A percentile compares a stretch with the other conserved stretches of the same genome.
Conservation (phyloP, 2,797 vertebrate species). For the Synaphobranchus kaupii region DNA sequence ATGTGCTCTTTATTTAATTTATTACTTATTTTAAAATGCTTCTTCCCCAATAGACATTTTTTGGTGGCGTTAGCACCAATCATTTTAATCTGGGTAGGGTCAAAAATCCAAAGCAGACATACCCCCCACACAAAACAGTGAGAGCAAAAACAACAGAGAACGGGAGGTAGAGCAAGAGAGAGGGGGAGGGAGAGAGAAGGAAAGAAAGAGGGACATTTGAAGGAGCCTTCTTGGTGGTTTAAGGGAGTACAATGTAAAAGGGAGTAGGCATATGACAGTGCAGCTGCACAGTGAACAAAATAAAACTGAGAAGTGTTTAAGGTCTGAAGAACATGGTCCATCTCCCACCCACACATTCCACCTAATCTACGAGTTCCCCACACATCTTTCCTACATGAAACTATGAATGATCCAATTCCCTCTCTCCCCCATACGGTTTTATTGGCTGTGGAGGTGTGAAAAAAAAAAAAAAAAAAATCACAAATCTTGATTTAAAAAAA, state of each 20-base stretch:
- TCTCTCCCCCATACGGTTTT: conserved; percentile 48
- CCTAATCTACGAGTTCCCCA: background rate
- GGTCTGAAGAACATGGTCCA: conserved; percentile 57
- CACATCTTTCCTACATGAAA: background rate
- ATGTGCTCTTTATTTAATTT: background rate
- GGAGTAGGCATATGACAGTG: conserved; percentile 36
- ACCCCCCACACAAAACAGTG: conserved; percentile 3
- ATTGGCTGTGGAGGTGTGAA: conserved; percentile 59
- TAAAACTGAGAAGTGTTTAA: conserved; percentile 55
- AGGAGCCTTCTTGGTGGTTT: background rate
- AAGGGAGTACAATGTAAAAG: background rate
- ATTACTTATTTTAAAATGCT: background rate
- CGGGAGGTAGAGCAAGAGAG: conserved; percentile 2
- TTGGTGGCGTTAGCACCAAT: background rate
- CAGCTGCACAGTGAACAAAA: conserved; percentile 56
- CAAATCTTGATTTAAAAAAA: too few species aligned
- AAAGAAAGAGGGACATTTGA: background rate
- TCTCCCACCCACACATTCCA: conserved; percentile 14
- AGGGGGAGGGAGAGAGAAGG: too few species aligned
- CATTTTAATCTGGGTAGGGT: background rate
- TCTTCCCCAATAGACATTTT: background rate
- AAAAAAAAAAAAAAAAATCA: background rate
- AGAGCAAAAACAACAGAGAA: too few species aligned
- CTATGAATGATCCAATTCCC: conserved; percentile 28
- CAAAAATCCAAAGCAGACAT: background rate